phyloP scores from a whole-genome alignment of 2,797 vertebrate species.

The Gorsachius magnificus region DNA sequence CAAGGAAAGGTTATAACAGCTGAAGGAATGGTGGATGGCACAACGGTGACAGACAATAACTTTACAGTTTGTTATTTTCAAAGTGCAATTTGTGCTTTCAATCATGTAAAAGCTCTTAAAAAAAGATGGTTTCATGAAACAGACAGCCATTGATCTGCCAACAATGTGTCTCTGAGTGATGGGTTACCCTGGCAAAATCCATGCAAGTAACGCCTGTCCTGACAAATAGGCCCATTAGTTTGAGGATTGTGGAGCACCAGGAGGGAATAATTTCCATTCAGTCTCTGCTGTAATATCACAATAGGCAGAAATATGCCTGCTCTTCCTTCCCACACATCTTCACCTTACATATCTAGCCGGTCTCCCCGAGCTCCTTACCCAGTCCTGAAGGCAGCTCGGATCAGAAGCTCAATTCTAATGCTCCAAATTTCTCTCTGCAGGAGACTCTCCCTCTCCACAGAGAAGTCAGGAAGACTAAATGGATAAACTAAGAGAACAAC shows the following conservation, averaged over 20 bases:
- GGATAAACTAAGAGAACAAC: not conserved
- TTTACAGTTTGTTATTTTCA: slow-evolving; percentile 15
- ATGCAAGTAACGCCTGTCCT: not conserved
- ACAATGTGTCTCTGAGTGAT: not conserved
- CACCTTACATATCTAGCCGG: not conserved
- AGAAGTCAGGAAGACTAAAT: not conserved
- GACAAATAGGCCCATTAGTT: not conserved
- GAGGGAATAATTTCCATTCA: not conserved
- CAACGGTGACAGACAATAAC: not conserved
- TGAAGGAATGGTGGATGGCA: not conserved
- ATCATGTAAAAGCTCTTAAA: not conserved
- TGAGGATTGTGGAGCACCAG: not conserved
- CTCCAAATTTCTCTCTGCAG: not conserved
- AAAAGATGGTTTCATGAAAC: not conserved
- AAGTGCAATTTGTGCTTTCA: slow-evolving; percentile 14
- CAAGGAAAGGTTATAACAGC: not conserved
- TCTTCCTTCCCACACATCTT: not conserved
- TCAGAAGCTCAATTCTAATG: not conserved
- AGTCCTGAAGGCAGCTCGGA: not conserved
- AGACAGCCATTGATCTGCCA: not conserved
- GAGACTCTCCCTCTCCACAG: not conserved
- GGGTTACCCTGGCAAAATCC: not conserved
- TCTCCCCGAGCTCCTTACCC: not conserved
- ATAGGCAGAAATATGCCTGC: not conserved
- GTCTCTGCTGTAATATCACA: not conserved